phyloP scores from a whole-genome alignment of 2,797 vertebrate genomes.

The Alca torda region DNA sequence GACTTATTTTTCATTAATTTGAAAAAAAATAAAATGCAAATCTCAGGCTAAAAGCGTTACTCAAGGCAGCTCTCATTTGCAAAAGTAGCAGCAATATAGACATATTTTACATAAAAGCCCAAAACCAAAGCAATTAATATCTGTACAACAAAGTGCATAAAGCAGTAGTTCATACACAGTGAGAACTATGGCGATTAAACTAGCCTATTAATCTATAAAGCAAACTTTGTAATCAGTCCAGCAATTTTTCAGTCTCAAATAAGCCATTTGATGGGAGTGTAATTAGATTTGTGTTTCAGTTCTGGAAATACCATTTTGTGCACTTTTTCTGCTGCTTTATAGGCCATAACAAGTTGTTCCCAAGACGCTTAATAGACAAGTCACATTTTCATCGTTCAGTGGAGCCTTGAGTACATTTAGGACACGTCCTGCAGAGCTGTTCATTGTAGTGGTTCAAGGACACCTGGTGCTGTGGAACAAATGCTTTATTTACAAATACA shows the following conservation, averaged over 20 bases:
- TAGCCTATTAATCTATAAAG: conserved; percentile 16
- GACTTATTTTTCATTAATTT: neutral
- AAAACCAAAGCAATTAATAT: conserved; percentile 5
- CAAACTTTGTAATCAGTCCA: conserved; percentile 41
- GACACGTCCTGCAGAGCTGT: conserved; percentile 42
- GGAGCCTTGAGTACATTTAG: conserved; percentile 60
- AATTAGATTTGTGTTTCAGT: conserved; percentile 43
- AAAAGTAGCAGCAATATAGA: conserved; percentile 13
- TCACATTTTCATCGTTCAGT: conserved; percentile 66
- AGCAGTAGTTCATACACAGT: neutral
- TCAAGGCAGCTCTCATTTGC: neutral
- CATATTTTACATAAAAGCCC: neutral
- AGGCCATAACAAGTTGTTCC: conserved; percentile 62
- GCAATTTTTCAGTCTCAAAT: conserved; percentile 38
- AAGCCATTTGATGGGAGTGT: conserved; percentile 20
- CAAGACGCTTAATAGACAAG: conserved; percentile 49
- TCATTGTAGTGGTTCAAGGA: conserved; percentile 70
- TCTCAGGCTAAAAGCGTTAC: neutral
- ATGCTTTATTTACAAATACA: conserved; percentile 72
- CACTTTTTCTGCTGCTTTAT: conserved; percentile 38
- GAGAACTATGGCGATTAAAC: conserved; percentile 17
- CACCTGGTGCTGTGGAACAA: conserved; percentile 58
- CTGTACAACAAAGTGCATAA: neutral
- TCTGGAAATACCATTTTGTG: conserved; percentile 39
- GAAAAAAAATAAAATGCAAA: neutral